Conservation (phyloP, 2,113 vertebrate genomes). For the Danio rerio region DNA sequence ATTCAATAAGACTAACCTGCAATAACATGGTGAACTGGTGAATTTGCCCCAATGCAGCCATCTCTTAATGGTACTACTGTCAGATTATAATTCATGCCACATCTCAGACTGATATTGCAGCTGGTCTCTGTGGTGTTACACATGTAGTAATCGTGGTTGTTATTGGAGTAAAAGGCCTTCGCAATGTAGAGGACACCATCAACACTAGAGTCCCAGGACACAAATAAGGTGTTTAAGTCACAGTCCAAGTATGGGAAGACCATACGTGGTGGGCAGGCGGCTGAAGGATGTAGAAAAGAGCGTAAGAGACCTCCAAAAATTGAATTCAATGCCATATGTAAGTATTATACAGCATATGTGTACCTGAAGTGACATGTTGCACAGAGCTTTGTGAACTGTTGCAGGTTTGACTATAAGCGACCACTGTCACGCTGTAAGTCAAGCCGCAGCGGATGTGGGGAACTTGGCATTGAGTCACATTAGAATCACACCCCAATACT, state of each 20-base stretch:
- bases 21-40: slow-evolving; percentile 54
- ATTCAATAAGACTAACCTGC: slow-evolving; percentile 63
- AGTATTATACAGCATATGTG: neutral
- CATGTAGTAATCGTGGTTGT: slow-evolving; percentile 28
- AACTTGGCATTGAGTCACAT: slow-evolving; percentile 57
- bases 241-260: slow-evolving; percentile 67
- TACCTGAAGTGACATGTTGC: slow-evolving; percentile 65
- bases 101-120: slow-evolving; percentile 69
- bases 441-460: slow-evolving; percentile 65
- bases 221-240: slow-evolving; percentile 54
- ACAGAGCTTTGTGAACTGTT: slow-evolving; percentile 69
- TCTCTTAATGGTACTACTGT: slow-evolving; percentile 66
- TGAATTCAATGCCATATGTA: neutral
- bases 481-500: slow-evolving; percentile 39
- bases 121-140: slow-evolving; percentile 60
- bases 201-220: slow-evolving; percentile 67
- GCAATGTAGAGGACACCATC: slow-evolving; percentile 64
- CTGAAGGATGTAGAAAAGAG: slow-evolving; percentile 54
- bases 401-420: slow-evolving; percentile 68
- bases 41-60: slow-evolving; percentile 68
- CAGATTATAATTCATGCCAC: slow-evolving; percentile 71
- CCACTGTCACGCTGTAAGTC: slow-evolving; percentile 67
- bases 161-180: slow-evolving; percentile 50
- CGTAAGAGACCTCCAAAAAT: neutral
- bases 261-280: slow-evolving; percentile 70